These are phyloP conservation scores for Grus americana DNA, from an alignment of 2,113 vertebrate genomes.

Conservation along the genomic window DNA sequence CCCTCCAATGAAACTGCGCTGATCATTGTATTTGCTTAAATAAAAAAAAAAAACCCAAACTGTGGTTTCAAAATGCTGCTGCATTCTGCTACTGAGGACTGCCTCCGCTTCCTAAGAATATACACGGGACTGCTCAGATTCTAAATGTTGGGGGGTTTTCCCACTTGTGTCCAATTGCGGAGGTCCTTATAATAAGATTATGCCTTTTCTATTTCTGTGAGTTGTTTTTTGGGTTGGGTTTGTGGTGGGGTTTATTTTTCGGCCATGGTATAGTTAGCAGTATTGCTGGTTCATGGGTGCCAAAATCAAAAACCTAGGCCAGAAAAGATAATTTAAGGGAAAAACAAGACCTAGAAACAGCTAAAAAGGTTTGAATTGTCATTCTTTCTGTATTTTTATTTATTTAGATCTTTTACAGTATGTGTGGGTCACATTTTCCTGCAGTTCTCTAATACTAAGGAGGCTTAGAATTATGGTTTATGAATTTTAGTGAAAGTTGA, in stretches of 20 bases:
- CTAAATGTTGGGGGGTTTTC: rapidly evolving
- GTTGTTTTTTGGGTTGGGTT: rapidly evolving
- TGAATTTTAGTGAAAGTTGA: constrained; percentile 42
- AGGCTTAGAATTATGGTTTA: neutral
- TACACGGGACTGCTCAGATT: neutral
- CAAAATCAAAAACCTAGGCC: neutral
- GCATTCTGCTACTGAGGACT: neutral
- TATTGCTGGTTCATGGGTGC: neutral
- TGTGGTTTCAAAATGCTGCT: neutral
- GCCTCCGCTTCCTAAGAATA: neutral
- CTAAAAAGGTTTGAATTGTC: neutral
- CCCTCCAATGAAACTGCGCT: neutral
- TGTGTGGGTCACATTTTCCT: neutral
- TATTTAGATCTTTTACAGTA: neutral
- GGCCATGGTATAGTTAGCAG: neutral
- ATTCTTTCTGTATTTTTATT: neutral
- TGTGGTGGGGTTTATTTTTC: neutral
- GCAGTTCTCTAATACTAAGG: neutral
- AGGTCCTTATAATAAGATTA: neutral
- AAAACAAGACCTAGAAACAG: neutral
- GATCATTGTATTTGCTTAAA: neutral
- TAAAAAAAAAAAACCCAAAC: neutral
- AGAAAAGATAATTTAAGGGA: neutral
- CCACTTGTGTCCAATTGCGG: neutral
- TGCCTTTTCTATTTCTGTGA: neutral